A percentile compares a stretch with the other conserved stretches of the same genome.
These are phyloP conservation scores for Villa cingulata DNA, from an alignment of 2,888 invertebrate species.

Conservation along the genomic window DNA sequence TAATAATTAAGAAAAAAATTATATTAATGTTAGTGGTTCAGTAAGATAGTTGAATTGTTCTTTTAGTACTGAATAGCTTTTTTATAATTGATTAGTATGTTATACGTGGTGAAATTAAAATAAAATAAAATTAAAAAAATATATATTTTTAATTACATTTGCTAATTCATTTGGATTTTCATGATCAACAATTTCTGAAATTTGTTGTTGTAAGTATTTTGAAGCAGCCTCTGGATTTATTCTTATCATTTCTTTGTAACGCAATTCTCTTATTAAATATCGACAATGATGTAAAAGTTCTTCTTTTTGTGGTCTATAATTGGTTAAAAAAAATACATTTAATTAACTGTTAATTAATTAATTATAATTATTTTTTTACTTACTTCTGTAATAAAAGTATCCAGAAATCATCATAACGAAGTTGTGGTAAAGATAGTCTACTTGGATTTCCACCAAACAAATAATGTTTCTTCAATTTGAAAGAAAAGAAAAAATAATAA, in stretches of 20 bases:
- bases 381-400: slow-evolving; percentile 42
- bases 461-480: slow-evolving; percentile 49
- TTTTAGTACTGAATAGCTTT: too few relatives aligned
- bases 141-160: slow-evolving; percentile 39
- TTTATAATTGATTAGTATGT: too few relatives aligned
- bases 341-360: background rate
- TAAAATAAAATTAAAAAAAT: background rate
- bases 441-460: slow-evolving; percentile 86
- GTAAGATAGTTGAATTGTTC: too few relatives aligned
- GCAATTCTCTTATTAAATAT: slow-evolving; percentile 51
- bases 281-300: slow-evolving; percentile 49
- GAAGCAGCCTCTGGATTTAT: slow-evolving; percentile 50
- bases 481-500: background rate
- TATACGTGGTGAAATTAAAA: background rate
- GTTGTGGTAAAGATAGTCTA: slow-evolving; percentile 49
- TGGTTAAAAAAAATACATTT: background rate
- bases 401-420: slow-evolving; percentile 82
- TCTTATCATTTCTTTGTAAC: slow-evolving; percentile 54
- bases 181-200: slow-evolving; percentile 63
- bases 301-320: slow-evolving; percentile 43
- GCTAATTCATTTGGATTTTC: slow-evolving; percentile 53
- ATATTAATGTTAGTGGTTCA: too few relatives aligned
- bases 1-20: too few relatives aligned
- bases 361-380: slow-evolving; percentile 2
- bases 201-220: slow-evolving; percentile 55